phyloP scores from a whole-genome alignment of 1,140 invertebrate species.

The Ostrea edulis region DNA sequence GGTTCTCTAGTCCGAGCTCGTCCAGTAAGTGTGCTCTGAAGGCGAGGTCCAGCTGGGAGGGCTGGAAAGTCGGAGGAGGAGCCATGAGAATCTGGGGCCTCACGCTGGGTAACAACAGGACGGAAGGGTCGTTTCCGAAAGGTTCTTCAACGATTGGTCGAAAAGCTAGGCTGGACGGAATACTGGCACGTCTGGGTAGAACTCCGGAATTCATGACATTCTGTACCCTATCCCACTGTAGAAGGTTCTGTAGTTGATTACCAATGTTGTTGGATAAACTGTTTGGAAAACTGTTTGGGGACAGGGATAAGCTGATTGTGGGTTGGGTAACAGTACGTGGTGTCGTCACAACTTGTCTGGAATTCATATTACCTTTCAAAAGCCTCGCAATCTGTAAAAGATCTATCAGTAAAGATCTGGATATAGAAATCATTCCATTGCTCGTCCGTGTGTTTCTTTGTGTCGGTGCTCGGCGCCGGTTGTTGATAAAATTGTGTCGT shows the following conservation, averaged over 20 bases:
- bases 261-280: background rate
- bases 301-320: background rate
- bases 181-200: background rate
- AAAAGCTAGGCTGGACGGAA: background rate
- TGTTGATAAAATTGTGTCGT: background rate
- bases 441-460: background rate
- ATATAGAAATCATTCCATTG: background rate
- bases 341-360: background rate
- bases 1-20: background rate
- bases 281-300: background rate
- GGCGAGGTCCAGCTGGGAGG: background rate
- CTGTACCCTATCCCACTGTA: background rate
- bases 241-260: background rate
- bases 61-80: background rate
- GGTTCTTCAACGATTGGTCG: background rate
- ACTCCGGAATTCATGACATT: background rate
- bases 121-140: background rate
- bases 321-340: background rate
- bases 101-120: background rate
- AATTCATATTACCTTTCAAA: background rate
- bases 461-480: background rate
- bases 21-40: background rate
- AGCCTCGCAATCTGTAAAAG: background rate
- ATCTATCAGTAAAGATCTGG: background rate
- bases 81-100: background rate